Evolutionary conservation across 2,113 vertebrate species (phyloP), one percentile per base, ranked within the genome.

Genomic region (Centropus bengalensis): DNA sequence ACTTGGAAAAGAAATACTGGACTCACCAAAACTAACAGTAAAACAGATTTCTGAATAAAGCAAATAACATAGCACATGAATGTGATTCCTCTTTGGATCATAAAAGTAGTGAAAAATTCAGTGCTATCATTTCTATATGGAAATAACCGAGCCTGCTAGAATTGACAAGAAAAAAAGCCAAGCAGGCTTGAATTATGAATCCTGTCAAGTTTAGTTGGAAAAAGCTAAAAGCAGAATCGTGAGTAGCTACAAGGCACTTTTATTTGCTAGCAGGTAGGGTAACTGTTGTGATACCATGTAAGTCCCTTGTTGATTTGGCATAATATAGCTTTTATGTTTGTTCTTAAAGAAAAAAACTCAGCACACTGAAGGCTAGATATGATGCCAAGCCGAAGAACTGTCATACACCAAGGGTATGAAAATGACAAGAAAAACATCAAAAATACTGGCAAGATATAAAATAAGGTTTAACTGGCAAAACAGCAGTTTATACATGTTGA

Each of bases 161-260:
- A 85, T 77, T 80, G 59, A 28, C 10, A 87, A 75, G 86, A 75
- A 88, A 83, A 79, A 59, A 92, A 79, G 4, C 8, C 20, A 85
- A 85, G 74, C 12, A 66, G 47, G 19, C 23, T 76, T 92, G 74
- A 86, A 71, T 91, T 80, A 85, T 32, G 30, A 87, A 18, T 51
- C 45, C 36, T 84, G 59, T 88, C 67, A 92, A 71, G 27, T 73
- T 83, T 42, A 78, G 47, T 33, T 77, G 60, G 66, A 83, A 89
- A 95, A 90, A 59, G 47, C 23, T 64, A 88, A 84, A 88, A 84
- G 22, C 32, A 89, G 82, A 96, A 36, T 73, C 54, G 91, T 88
- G 58, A 26, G 27, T 86, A 93, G n/a, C 42, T 92, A 58, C 36
- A 83, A 82, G 28, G 30, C 36, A 62, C 38, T 89, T 84, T 81